Evolutionary conservation across 1,140 invertebrate species (phyloP).

Genomic region (Akabosia matsudoensis): DNA sequence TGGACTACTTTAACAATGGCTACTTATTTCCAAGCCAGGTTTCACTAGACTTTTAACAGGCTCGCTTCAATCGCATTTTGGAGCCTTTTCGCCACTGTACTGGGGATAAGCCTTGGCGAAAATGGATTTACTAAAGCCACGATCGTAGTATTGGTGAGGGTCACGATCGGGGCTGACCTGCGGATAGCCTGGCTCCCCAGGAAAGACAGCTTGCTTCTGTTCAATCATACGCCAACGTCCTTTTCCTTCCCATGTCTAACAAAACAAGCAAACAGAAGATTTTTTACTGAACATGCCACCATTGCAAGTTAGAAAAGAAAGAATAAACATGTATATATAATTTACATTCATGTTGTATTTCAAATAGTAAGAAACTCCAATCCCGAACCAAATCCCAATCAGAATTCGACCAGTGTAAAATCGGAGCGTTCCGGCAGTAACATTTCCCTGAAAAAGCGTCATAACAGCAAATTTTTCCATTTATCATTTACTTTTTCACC

Average conservation of each 20-base stretch:
- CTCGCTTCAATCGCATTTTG: not conserved
- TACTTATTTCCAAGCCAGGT: too few species aligned
- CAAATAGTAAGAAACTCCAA: slow-evolving; percentile 65
- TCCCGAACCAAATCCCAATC: slow-evolving; percentile 55
- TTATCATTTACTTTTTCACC: not conserved
- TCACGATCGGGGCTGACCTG: slow-evolving; percentile 56
- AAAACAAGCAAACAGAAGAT: not conserved
- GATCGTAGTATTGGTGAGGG: slow-evolving; percentile 63
- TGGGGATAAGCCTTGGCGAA: slow-evolving; percentile 25
- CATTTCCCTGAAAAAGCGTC: slow-evolving; percentile 55
- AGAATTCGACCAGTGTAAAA: slow-evolving; percentile 63
- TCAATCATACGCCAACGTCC: slow-evolving; percentile 62
- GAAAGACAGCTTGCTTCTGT: slow-evolving; percentile 57
- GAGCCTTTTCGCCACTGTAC: slow-evolving; percentile 2
- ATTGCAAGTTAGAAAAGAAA: too few species aligned
- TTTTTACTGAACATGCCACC: too few species aligned
- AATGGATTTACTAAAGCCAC: slow-evolving; percentile 63
- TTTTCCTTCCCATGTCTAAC: slow-evolving; percentile 67
- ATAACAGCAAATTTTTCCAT: slow-evolving; percentile 21
- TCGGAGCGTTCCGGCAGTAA: slow-evolving; percentile 57
- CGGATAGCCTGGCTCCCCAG: slow-evolving; percentile 66
- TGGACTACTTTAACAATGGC: too few species aligned
- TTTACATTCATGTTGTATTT: slow-evolving; percentile 74
- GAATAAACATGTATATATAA: too few species aligned
- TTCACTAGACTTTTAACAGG: too few species aligned